Evolutionary conservation across 1,140 invertebrate genomes (phyloP), one percentile per base, ranked within the genome.

Genomic region (Lepidurus apus): DNA sequence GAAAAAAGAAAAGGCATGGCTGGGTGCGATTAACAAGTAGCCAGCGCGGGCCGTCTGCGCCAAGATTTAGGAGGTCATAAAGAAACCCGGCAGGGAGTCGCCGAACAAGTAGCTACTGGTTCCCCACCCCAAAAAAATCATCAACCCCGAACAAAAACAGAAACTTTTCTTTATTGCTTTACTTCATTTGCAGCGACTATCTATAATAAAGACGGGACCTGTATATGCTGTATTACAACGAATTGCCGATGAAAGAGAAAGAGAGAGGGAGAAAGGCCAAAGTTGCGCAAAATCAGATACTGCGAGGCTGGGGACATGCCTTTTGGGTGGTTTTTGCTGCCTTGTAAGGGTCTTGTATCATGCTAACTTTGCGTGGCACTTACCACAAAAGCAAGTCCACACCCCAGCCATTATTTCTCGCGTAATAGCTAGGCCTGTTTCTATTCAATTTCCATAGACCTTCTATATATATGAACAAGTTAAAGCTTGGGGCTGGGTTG

Each of bases 1-100:
- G 34, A 34, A 34, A 34, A 34, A 34, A 34, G 34, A 34, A 34
- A 34, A 34, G 34, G 34, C 34, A 3, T 34, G 34, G 34, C 2
- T 34, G 34, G 34, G 3, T 34, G 34, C 34, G 34, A 34, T 34
- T 34, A 34, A 34, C 34, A 65, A 65, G 53, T 11, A 65, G 53
- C 53, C 17, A 65, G 53, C 53, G n/a, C 53, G 53, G 13, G 53
- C 53, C 21, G 53, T 7, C 53, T 17, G 53, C 53, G 21, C 17
- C 7, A 77, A 45, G 75, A 77, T 77, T 77, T 77, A 77, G 24
- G 47, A 77, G 75, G 43, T 77, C 75, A 77, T 77, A 77, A 77
- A 77, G 42, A 42, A 77, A 65, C 34, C 43, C 75, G 13, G 75
- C 34, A 17, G 75, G 74, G 42, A 9, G 43, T 45, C 75, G 47